Conservation (phyloP, 1,140 invertebrate genomes). For the Elysia chlorotica region DNA sequence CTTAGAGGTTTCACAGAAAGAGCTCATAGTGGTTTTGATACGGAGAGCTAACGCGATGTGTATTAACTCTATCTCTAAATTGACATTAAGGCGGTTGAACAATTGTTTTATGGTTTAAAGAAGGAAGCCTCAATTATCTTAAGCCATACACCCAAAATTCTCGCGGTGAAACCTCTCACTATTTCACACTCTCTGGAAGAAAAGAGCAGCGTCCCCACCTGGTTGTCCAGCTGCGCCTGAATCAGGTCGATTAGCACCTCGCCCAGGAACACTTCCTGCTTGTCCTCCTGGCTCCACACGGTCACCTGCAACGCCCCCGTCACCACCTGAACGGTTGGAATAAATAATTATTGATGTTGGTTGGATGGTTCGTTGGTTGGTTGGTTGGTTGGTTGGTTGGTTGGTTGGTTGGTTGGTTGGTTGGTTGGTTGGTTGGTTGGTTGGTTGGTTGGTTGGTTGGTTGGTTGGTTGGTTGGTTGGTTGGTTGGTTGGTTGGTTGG, state of each 20-base stretch:
- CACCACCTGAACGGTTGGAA: conserved; percentile 59
- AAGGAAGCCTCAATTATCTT: no score
- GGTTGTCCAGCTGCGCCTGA: conserved; percentile 11
- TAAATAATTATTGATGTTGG: not conserved
- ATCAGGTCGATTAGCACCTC: conserved; percentile 63
- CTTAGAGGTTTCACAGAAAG: not conserved
- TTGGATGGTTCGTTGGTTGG: not conserved
- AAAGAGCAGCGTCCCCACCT: no score
- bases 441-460: not conserved
- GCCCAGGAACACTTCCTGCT: conserved; percentile 73
- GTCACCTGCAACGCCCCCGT: conserved; percentile 79
- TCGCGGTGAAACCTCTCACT: no score
- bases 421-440: not conserved
- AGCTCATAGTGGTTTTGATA: not conserved
- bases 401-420: not conserved
- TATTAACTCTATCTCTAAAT: not conserved
- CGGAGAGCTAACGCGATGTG: not conserved
- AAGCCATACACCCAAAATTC: no score
- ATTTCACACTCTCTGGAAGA: no score
- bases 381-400: not conserved
- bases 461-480: not conserved
- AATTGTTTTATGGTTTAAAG: not conserved
- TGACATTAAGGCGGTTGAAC: not conserved
- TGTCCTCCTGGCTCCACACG: conserved; percentile 82
- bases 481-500: not conserved